A percentile compares a stretch with the other conserved stretches of the same genome.
Conservation (phyloP, 1,140 invertebrate genomes). For the Papilio dardanus region DNA sequence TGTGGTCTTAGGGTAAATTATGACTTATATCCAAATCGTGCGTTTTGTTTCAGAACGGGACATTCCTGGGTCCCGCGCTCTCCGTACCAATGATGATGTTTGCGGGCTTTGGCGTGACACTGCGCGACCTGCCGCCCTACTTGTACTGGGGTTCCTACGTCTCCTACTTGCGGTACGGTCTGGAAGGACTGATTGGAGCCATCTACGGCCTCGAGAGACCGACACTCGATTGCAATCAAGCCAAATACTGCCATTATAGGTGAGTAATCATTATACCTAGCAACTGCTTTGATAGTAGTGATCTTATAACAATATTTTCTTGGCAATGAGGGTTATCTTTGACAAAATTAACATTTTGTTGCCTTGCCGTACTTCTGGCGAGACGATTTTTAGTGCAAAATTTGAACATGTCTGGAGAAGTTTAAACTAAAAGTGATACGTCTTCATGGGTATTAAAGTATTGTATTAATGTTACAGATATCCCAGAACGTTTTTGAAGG, state of each 20-base stretch:
- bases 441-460: no score
- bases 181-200: slow-evolving; percentile 92
- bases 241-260: slow-evolving; percentile 89
- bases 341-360: no score
- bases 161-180: slow-evolving; percentile 93
- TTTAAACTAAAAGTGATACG: no score
- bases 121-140: slow-evolving; percentile 90
- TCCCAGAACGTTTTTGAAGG: slow-evolving; percentile 88
- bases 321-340: no score
- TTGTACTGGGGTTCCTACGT: slow-evolving; percentile 94
- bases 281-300: no score
- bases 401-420: no score
- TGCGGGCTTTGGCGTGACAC: slow-evolving; percentile 90
- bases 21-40: neutral
- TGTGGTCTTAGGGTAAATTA: neutral
- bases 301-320: no score
- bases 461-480: slow-evolving; percentile 75
- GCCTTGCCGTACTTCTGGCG: no score
- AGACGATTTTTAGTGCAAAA: no score
- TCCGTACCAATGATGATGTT: slow-evolving; percentile 95
- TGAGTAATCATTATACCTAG: slow-evolving; percentile 62
- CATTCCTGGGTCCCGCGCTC: slow-evolving; percentile 90
- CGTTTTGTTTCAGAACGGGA: slow-evolving; percentile 86
- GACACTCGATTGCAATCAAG: slow-evolving; percentile 84
- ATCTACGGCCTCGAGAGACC: slow-evolving; percentile 91